Base-by-base conservation (phyloP, 1,140 invertebrate species). In the Heliconius hewitsoni region DNA sequence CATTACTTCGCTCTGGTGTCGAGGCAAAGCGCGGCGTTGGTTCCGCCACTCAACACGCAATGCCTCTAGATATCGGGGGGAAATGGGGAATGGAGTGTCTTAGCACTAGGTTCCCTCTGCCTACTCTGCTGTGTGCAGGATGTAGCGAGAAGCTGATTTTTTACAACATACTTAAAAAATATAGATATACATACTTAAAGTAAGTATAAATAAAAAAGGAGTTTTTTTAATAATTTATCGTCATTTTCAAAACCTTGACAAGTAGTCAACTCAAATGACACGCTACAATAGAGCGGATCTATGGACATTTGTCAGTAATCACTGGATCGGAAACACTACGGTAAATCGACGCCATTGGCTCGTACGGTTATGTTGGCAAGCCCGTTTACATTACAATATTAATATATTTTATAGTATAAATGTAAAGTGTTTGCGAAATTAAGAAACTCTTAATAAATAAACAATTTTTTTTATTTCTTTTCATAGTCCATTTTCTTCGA, bases 251-350 rank as follows among this genome's bases (percentile, higher is more conserved):
- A 70, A 27, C 74, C 74, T 76, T 76, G 74, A 50, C 52, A 71
- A 50, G 60, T 66, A 66, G 60, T 66, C 60, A 66, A 66, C 23
- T 66, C 60, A 13, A 66, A 66, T 66, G 27, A 30, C 27, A 66
- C 60, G 60, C 60, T 66, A 66, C 60, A 66, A 66, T 66, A 66
- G 60, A 60, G 66, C 66, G 39, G 60, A 70, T 71, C 11, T 66
- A 27, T 66, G 60, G 60, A 66, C 60, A 66, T 85, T 86, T 83
- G 83, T 86, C 76, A 76, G 80, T 71, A 85, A 76, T 82, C 85
- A 89, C 77, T 85, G 87, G 79, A 83, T 86, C 87, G 87, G 86
- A 90, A 87, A 89, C 79, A 81, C 71, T 80, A 85, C 87, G 79
- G 85, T 87, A 83, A 84, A 87, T 85, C 77, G 83, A 80, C 76